Conservation (phyloP, 2,888 invertebrate species). For the Mesopsocus fuscifrons region DNA sequence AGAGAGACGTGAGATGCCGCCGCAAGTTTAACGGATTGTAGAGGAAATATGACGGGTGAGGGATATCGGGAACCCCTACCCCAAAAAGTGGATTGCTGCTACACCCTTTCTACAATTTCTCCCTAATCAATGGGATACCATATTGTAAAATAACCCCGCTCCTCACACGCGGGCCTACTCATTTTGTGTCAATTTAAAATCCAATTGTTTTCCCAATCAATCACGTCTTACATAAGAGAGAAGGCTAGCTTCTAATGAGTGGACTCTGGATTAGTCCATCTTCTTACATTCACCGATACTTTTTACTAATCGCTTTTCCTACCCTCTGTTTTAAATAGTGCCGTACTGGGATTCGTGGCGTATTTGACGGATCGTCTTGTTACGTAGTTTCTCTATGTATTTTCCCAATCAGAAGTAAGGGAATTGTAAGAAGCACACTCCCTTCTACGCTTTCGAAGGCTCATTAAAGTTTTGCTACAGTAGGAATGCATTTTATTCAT, state of each 20-base stretch:
- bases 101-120: constrained; percentile 8
- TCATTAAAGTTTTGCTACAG: constrained; percentile 8
- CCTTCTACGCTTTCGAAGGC: not conserved
- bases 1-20: too few relatives aligned
- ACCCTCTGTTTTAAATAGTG: constrained; percentile 1
- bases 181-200: constrained; percentile 5
- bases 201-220: constrained; percentile 10
- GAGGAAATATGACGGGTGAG: too few relatives aligned
- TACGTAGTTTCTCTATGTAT: constrained; percentile 2
- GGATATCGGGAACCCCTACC: constrained; percentile 9
- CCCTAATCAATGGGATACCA: constrained; percentile 8
- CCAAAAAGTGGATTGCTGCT: constrained; percentile 2
- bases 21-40: too few relatives aligned
- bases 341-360: not conserved
- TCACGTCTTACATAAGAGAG: constrained; percentile 3
- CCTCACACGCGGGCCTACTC: not conserved
- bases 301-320: constrained; percentile 9
- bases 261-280: too few relatives aligned
- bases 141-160: constrained; percentile 5
- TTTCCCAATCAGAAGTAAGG: constrained; percentile 8
- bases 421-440: not conserved
- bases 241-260: too few relatives aligned
- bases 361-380: not conserved
- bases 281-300: constrained; percentile 9
- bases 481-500: constrained; percentile 4